Base-by-base conservation (phyloP, 2,797 vertebrate species). In the Tapera naevia region DNA sequence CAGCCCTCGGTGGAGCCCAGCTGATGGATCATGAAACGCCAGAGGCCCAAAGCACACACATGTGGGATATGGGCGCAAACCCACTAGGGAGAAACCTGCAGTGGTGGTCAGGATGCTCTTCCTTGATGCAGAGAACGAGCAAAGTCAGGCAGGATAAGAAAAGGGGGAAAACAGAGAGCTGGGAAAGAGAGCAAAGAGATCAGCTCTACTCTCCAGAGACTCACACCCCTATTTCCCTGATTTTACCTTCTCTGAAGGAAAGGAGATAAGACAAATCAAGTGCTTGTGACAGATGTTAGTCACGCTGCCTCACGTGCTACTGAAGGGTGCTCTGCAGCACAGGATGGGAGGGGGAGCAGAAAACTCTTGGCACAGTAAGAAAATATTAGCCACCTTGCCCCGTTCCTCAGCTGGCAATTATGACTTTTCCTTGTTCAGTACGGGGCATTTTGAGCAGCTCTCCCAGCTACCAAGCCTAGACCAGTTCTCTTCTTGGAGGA, bases 201-300 rank as follows among this genome's bases (percentile, higher is more conserved):
- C 81, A 58, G 72, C 75, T 69, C 35, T 72, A n/a, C 37, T 89
- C 84, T 83, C 74, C 50, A 69, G 86, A 86, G 93, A 92, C 3
- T 6, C 37, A 80, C 39, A 75, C 53, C 72, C 11, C 1, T 65
- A 22, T 79, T 91, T 60, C 72, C 93, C 86, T 86, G 83, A 92
- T 61, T 95, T 86, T 75, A 62, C 84, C 82, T 94, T 71, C 74
- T 84, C 48, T 24, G 13, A 94, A 85, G 70, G 57, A 80, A 86
- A 92, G 75, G 72, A 92, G 91, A 41, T 62, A 95, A 86, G 93
- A 89, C 73, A 91, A 91, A 93, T 91, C 69, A 95, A 95, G 83
- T 66, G 60, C 37, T 76, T 90, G 76, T 95, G 91, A 65, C 89
- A 96, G 93, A 93, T 96, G 94, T 96, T 93, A 95, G 92, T 94